phyloP scores from a whole-genome alignment of 1,140 invertebrate species.

The Cydia fagiglandana region DNA sequence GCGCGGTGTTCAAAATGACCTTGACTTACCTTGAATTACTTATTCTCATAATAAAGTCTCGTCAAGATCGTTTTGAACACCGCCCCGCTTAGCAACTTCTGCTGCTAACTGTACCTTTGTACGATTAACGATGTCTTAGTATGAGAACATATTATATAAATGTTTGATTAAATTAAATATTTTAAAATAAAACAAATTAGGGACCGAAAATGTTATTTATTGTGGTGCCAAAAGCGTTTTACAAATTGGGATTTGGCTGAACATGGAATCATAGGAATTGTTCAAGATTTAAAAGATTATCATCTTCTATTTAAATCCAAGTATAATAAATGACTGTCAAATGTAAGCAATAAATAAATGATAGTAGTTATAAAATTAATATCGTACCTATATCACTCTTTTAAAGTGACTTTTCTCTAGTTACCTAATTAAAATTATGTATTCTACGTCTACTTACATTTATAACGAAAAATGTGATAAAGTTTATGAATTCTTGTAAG shows the following conservation, averaged over 20 bases:
- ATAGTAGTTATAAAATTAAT: slow-evolving; percentile 3
- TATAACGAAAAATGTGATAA: slow-evolving; percentile 19
- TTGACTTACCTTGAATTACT: too few species aligned
- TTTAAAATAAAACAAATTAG: neutral
- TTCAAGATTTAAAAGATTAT: neutral
- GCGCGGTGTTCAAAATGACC: too few species aligned
- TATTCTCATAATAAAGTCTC: too few species aligned
- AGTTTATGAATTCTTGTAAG: neutral
- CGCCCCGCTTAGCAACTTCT: too few species aligned
- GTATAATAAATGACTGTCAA: slow-evolving; percentile 9
- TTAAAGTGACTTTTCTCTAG: slow-evolving; percentile 26
- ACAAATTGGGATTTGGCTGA: neutral
- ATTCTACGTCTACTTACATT: neutral
- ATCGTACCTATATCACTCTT: neutral
- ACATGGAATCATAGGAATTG: neutral
- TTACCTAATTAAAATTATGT: neutral
- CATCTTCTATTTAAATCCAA: neutral
- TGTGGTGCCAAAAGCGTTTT: slow-evolving; percentile 2
- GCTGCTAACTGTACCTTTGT: too few species aligned
- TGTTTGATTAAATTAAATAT: neutral
- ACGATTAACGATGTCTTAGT: neutral
- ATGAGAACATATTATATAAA: neutral
- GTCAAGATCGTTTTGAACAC: too few species aligned
- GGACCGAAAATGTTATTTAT: neutral
- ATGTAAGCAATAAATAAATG: neutral